Base-by-base conservation (phyloP, 92 coral and sea anemone genomes). In the Paramuricea clavata region DNA sequence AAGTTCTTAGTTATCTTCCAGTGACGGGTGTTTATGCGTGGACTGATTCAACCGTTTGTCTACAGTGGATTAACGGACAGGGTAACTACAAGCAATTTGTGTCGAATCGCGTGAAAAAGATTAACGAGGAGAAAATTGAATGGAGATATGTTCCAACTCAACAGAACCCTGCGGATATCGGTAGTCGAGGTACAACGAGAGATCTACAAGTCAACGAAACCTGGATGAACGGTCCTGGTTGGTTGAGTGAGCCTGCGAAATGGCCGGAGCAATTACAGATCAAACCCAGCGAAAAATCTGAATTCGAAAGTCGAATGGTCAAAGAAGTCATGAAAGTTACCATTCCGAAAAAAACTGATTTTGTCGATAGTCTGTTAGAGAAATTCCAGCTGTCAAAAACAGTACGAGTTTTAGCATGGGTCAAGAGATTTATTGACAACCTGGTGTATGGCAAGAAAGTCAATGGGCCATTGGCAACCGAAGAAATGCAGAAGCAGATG, bases 41-140 rank as follows among this genome's bases (percentile, higher is more conserved):
- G 89, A 65, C 73, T 15, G 89, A 89, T 64, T 76, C 85, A 21
- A 83, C 65, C 49, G 86, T 89, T 5, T 81, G 88, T 2, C 60
- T 89, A n/a, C 81, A 78, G 50, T 84, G 89, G 89, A 69, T 84
- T 7, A 5, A 28, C n/a, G 67, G 56, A 0, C 17, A 39, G n/a
- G n/a, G 89, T 5, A 57, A 77, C 12, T 89, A 83, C 22, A 67
- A 65, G 32, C 88, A 83, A 60, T 89, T 89, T 41, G 86, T 89
- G 19, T 34, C 57, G 15, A 89, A 89, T 67, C 49, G 89, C 1
- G n/a, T n/a, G n/a, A n/a, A n/a, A n/a, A n/a, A n/a, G n/a, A n/a
- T n/a, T n/a, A n/a, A n/a, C n/a, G n/a, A n/a, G n/a, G n/a, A n/a
- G n/a, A n/a, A n/a, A n/a, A n/a, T n/a, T n/a, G n/a, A n/a, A n/a